These are phyloP conservation scores for Trachelus troglodyta DNA, from an alignment of 2,888 invertebrate species.

Conservation along the genomic window DNA sequence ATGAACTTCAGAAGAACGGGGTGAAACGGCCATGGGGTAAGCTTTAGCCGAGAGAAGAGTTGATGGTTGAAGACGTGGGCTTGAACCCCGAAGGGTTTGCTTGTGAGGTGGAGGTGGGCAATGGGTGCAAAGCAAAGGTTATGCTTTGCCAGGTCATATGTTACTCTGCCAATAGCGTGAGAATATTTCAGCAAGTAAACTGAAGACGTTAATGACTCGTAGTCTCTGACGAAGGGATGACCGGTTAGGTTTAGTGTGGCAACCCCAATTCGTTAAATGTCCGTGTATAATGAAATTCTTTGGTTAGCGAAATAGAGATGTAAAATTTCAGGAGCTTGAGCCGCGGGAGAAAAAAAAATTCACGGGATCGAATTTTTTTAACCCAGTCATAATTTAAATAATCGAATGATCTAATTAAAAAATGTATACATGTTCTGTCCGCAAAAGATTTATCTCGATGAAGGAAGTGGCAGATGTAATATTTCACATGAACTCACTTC, in stretches of 20 bases:
- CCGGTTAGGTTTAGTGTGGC: not conserved
- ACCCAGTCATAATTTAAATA: too few species aligned
- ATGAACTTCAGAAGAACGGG: not conserved
- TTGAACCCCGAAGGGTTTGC: not conserved
- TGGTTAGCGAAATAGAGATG: not conserved
- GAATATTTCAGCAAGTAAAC: not conserved
- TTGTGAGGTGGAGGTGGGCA: slow-evolving; percentile 7
- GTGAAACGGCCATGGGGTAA: not conserved
- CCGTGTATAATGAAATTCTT: slow-evolving; percentile 31
- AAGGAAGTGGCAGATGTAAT: not conserved
- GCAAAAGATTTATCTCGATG: not conserved
- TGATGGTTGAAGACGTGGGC: not conserved
- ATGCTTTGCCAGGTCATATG: slow-evolving; percentile 23
- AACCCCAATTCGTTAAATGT: slow-evolving; percentile 35
- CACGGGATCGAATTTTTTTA: too few species aligned
- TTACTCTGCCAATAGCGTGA: slow-evolving; percentile 16
- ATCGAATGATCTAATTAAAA: not conserved
- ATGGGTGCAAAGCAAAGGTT: slow-evolving; percentile 15
- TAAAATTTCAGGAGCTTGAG: not conserved
- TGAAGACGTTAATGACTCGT: not conserved
- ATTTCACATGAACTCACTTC: not conserved
- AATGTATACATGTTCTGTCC: not conserved
- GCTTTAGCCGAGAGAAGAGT: not conserved
- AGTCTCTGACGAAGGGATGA: not conserved
- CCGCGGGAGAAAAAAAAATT: accelerated